Evolutionary conservation across 2,113 vertebrate genomes (phyloP).

Genomic region (Gymnocephalus cernua): DNA sequence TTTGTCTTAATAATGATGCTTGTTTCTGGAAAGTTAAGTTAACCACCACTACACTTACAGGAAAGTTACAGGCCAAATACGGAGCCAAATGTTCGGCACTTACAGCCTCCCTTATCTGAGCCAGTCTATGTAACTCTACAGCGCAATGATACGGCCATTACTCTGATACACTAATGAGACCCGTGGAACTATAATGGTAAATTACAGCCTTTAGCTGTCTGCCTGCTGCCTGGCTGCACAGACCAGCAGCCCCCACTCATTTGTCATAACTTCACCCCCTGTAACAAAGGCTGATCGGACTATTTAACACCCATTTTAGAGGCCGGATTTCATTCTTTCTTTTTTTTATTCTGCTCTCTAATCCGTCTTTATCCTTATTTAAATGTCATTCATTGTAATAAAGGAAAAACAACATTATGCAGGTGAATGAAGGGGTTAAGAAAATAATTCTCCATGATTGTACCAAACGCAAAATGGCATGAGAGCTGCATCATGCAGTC

Average conservation of each 20-base stretch:
- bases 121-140: background rate
- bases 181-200: background rate
- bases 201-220: conserved; percentile 43
- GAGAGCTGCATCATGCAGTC: conserved; percentile 50
- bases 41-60: background rate
- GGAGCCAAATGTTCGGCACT: background rate
- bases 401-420: conserved; percentile 66
- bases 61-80: background rate
- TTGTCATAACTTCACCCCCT: conserved; percentile 42
- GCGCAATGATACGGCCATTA: conserved; percentile 6
- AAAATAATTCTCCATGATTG: conserved; percentile 67
- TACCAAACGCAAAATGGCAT: conserved; percentile 39
- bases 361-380: conserved; percentile 48
- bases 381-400: conserved; percentile 42
- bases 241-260: conserved; percentile 10
- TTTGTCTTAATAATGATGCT: background rate
- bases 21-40: background rate
- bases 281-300: conserved; percentile 37
- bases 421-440: conserved; percentile 69
- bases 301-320: conserved; percentile 39
- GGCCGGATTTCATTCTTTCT: conserved; percentile 32
- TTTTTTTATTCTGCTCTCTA: background rate
- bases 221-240: conserved; percentile 28
- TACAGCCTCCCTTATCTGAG: background rate
- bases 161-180: conserved; percentile 16